Evolutionary conservation across 2,888 invertebrate genomes (phyloP), one percentile per base, ranked within the genome.

Genomic region (Podotricha telesiphe): DNA sequence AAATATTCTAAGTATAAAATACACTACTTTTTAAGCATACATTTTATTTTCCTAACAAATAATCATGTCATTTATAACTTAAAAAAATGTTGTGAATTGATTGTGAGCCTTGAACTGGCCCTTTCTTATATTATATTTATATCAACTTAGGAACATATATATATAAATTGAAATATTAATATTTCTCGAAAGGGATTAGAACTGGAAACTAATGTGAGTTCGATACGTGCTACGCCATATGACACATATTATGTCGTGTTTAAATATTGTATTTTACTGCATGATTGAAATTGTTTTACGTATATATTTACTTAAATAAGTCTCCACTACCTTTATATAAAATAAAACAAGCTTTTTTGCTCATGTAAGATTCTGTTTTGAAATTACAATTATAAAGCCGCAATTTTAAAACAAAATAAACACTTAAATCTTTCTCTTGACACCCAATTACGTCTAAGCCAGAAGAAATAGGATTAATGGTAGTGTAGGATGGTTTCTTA

Each of bases 261-360:
- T 48, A 61, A 13, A 19, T 13, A 34, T 48, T 10, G 4, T 15
- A 47, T 40, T 20, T 59, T 28, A 55, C 20, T 50, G 22, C 68
- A 66, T 71, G 63, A 64, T 65, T 70, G 71, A 73, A 73, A 70
- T 73, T 66, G 73, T 74, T 74, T 76, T 73, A 76, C 58, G 69
- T 63, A 19, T 48, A 15, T 28, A 22, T 22, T 11, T 22, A n/a
- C 28, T 50, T 19, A 28, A 4, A 4, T 63, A 19, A 22, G 15
- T 51, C 15, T 58, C 37, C 13, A 58, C 22, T 56, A 47, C 65
- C 40, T 17, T 7, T 45, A n/a, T 13, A 4, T 28, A 4, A 28
- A 6, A 28, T 4, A 28, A 22, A 6, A 22, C 3, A 37, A 37
- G 10, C 37, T 45, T 10, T 28, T 15, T 28, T 4, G 28, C 28